phyloP scores from a whole-genome alignment of 2,113 vertebrate species.

The Oriolus oriolus region DNA sequence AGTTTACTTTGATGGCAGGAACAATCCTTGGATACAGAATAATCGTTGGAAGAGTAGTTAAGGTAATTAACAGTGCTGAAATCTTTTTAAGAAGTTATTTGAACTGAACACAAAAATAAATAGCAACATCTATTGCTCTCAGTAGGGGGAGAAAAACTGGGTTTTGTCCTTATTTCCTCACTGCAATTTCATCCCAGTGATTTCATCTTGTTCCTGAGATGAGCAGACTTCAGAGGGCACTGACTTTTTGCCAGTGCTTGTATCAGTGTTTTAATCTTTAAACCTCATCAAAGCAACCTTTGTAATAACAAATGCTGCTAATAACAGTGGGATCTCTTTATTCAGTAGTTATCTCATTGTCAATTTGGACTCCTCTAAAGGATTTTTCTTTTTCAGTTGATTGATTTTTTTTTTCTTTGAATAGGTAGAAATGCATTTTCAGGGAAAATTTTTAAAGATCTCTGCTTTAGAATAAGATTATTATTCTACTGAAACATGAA shows the following conservation, averaged over 20 bases:
- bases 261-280: neutral
- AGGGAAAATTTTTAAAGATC: neutral
- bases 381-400: neutral
- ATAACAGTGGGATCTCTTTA: neutral
- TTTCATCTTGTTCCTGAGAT: neutral
- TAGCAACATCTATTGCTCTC: neutral
- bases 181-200: neutral
- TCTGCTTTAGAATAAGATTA: neutral
- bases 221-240: neutral
- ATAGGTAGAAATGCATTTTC: neutral
- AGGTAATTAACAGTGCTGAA: neutral
- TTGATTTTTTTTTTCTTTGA: neutral
- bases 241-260: neutral
- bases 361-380: neutral
- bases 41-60: neutral
- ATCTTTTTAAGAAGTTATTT: neutral
- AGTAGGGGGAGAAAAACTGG: neutral
- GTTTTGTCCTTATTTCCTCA: neutral
- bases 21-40: neutral
- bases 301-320: neutral
- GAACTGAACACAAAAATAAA: neutral
- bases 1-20: neutral
- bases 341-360: neutral
- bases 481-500: neutral
- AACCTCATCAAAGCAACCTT: neutral